phyloP scores from a whole-genome alignment of 1,140 invertebrate genomes.

The Eriosoma lanigerum region DNA sequence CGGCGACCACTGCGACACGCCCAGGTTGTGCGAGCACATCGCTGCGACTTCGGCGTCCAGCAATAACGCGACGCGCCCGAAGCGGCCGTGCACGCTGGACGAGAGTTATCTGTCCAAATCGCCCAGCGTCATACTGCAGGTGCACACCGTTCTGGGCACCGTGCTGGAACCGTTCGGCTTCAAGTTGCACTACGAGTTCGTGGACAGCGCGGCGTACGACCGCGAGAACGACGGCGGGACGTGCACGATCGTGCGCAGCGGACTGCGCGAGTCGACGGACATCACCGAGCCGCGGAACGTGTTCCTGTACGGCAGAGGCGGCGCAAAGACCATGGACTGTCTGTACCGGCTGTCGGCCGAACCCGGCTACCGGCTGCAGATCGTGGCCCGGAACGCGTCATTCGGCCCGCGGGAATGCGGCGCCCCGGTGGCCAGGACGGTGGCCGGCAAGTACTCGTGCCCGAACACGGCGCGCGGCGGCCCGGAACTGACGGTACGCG shows the following conservation, averaged over 20 bases:
- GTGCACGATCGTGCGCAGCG: conserved; percentile 64
- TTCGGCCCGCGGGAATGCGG: conserved; percentile 66
- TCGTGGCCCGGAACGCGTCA: conserved; percentile 72
- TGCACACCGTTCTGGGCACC: conserved; percentile 59
- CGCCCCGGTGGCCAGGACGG: conserved; percentile 67
- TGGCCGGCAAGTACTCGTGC: conserved; percentile 55
- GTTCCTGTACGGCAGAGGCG: conserved; percentile 78
- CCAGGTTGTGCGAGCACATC: conserved; percentile 74
- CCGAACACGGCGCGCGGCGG: background rate
- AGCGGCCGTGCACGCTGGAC: conserved; percentile 72
- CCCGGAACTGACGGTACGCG: conserved; percentile 65
- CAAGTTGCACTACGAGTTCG: conserved; percentile 71
- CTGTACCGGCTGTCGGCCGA: conserved; percentile 72
- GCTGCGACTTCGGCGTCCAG: conserved; percentile 60
- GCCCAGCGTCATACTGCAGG: conserved; percentile 55
- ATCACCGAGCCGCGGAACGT: conserved; percentile 73
- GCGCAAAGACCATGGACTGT: conserved; percentile 73
- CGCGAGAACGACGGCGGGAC: conserved; percentile 59
- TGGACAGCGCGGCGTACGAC: conserved; percentile 75
- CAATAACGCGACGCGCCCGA: conserved; percentile 71
- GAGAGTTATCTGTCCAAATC: conserved; percentile 78
- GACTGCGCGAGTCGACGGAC: conserved; percentile 63
- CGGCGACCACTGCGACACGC: conserved; percentile 74
- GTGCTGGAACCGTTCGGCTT: conserved; percentile 60
- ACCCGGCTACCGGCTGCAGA: conserved; percentile 64